A percentile compares a stretch with the other conserved stretches of the same genome.
These are phyloP conservation scores for Gisinianus flammeolus DNA, from an alignment of 2,888 invertebrate species.

Conservation along the genomic window DNA sequence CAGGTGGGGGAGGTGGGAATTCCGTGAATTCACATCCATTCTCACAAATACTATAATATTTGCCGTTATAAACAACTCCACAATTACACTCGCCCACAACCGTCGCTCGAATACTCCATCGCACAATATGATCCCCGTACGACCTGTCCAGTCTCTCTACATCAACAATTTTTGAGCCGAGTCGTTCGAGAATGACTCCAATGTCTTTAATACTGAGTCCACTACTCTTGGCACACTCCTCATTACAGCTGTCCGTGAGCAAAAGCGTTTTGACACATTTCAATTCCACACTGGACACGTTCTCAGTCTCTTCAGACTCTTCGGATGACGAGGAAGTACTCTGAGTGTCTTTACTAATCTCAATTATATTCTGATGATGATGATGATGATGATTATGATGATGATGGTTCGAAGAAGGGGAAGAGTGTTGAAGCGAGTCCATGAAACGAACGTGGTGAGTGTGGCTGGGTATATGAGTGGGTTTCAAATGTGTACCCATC, in stretches of 20 bases:
- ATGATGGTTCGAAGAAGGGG: constrained; percentile 59
- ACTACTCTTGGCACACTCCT: constrained; percentile 74
- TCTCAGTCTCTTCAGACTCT: constrained; percentile 73
- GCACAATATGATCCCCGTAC: constrained; percentile 91
- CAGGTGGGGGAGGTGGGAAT: constrained; percentile 28
- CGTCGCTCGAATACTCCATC: constrained; percentile 96
- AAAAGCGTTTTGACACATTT: constrained; percentile 29
- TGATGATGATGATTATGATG: constrained; percentile 59
- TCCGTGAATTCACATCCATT: constrained; percentile 4
- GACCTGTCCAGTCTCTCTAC: constrained; percentile 90
- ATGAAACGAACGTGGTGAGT: constrained; percentile 58
- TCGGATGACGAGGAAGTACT: constrained; percentile 81
- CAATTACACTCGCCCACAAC: constrained; percentile 79
- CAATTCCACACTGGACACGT: constrained; percentile 84
- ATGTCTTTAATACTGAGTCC: constrained; percentile 78
- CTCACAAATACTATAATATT: constrained; percentile 71
- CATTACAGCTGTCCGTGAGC: constrained; percentile 65
- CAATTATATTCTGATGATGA: constrained; percentile 60
- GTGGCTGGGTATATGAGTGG: constrained; percentile 29
- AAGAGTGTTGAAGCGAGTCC: constrained; percentile 59
- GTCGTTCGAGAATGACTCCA: constrained; percentile 89
- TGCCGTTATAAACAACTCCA: constrained; percentile 92
- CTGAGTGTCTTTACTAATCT: constrained; percentile 40
- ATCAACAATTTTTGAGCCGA: constrained; percentile 91
- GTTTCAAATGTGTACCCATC: constrained; percentile 19